Conservation (phyloP, 2,113 vertebrate species). For the Cercocebus atys region DNA sequence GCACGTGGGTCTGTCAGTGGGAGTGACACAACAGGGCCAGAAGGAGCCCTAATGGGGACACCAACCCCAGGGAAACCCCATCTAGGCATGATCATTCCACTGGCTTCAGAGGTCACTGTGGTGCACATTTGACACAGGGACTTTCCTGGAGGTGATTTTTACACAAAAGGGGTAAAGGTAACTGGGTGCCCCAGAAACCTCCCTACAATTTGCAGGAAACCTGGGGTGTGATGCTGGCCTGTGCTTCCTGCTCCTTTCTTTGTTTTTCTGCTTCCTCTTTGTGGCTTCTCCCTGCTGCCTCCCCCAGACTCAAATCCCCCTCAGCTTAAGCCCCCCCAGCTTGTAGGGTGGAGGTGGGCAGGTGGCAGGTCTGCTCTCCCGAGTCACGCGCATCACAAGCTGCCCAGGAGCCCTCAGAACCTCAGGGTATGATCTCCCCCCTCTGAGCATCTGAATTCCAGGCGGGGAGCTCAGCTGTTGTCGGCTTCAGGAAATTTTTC, state of each 20-base stretch:
- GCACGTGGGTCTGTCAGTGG: not conserved
- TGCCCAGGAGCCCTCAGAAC: not conserved
- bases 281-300: not conserved
- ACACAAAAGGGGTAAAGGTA: not conserved
- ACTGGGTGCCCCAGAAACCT: not conserved
- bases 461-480: constrained; percentile 57
- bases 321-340: not conserved
- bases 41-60: not conserved
- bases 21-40: not conserved
- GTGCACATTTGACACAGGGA: not conserved
- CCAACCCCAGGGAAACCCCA: not conserved
- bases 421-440: constrained; percentile 30
- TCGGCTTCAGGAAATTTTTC: constrained; percentile 61
- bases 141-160: constrained; percentile 62
- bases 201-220: not conserved
- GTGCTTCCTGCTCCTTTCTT: not conserved
- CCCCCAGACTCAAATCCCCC: not conserved
- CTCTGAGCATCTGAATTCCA: constrained; percentile 50
- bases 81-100: not conserved
- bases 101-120: not conserved
- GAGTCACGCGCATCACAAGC: not conserved
- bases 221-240: too few relatives aligned
- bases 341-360: not conserved
- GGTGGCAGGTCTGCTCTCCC: not conserved
- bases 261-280: not conserved